Base-by-base conservation (phyloP, 2,113 vertebrate genomes). In the Meriones unguiculatus region DNA sequence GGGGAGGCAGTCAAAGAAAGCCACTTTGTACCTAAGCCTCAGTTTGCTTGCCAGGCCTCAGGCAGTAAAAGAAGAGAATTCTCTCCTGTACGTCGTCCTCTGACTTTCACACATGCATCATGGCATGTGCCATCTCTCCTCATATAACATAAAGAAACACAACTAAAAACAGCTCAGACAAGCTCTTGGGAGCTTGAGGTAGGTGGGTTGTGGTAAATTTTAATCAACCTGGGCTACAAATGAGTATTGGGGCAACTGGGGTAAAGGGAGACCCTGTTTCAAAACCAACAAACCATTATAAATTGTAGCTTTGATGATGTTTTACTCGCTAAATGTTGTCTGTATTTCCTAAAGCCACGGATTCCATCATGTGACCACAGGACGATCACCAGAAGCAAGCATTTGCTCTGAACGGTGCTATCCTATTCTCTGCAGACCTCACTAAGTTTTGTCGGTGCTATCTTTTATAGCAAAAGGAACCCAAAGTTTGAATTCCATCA, bases 271-370 rank as follows among this genome's bases (percentile, higher is more conserved):
- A 54, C 46, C 30, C 46, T 70, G 67, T 25, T 32, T 70, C 85
- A 70, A 70, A 69, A 87, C 25, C 82, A 70, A n/a, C 41, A 87
- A 87, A 24, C 30, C 32, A 70, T 35, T 80, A 5, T 81, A 86
- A 32, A 28, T 20, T 72, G 1, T 59, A 84, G 17, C 38, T 24
- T 24, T 20, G 18, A 91, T 6, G 52, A 94, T n/a, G 1, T 87
- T 96, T 87, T n/a, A 30, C 12, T 70, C 46, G 14, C 25, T 65
- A 76, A 81, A 54, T 86, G 87, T 50, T 89, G 14, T 91, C 65
- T 70, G 12, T 54, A 17, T 90, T 97, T 95, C 25, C 84, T 92
- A 50, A 90, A 89, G 78, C 62, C 75, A n/a, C 28, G 13, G 65
- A 77, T 96, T 93, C 25, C 93, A 52, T 93, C 62, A 57, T 5